phyloP scores from a whole-genome alignment of 2,888 invertebrate species.

The Beris morrisii region DNA sequence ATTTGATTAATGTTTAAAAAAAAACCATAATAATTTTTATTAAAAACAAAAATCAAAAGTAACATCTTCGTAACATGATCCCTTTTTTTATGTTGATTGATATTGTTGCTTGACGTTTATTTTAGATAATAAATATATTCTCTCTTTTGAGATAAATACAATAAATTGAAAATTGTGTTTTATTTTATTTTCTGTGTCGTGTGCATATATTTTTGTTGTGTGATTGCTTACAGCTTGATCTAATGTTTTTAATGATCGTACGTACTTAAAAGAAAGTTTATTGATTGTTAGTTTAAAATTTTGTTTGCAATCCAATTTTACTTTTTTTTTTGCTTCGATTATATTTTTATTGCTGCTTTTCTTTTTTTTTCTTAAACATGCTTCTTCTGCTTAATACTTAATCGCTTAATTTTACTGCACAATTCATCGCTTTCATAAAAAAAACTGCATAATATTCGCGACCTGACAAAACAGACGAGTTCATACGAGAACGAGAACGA shows the following conservation, averaged over 20 bases:
- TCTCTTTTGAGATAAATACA: not conserved
- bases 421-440: not conserved
- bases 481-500: constrained; percentile 85
- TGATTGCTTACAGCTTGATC: too few relatives aligned
- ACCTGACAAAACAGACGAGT: constrained; percentile 65
- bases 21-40: too few relatives aligned
- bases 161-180: not conserved
- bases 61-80: too few relatives aligned
- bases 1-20: too few relatives aligned
- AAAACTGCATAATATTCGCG: constrained; percentile 16
- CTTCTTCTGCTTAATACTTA: constrained; percentile 22
- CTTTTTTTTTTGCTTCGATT: constrained; percentile 2
- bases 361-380: constrained; percentile 11
- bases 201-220: too few relatives aligned
- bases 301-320: too few relatives aligned
- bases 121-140: constrained; percentile 1
- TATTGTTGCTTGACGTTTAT: not conserved
- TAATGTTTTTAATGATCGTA: too few relatives aligned
- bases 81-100: not conserved
- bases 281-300: too few relatives aligned
- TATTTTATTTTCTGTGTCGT: too few relatives aligned
- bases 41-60: too few relatives aligned
- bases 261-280: too few relatives aligned
- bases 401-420: constrained; percentile 13
- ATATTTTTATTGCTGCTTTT: constrained; percentile 20